phyloP scores from a whole-genome alignment of 2,888 invertebrate species.

The Drosophila cyrtoloma region DNA sequence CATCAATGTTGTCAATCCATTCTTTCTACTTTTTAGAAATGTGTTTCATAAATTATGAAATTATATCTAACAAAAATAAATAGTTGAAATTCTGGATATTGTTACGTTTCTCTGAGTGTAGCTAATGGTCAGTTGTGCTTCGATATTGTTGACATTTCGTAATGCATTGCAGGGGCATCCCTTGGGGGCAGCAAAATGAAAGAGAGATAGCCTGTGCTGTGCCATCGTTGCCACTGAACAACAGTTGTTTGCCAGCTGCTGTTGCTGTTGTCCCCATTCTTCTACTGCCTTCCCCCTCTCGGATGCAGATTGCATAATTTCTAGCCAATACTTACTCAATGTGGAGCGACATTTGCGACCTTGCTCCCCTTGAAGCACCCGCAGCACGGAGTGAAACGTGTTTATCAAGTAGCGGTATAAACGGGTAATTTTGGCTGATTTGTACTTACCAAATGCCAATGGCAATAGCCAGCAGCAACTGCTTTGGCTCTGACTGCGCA shows the following conservation, averaged over 20 bases:
- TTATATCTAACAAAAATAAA: not conserved
- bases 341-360: conserved; percentile 58
- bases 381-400: conserved; percentile 32
- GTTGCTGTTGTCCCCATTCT: not conserved
- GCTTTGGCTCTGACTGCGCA: conserved; percentile 46
- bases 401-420: conserved; percentile 45
- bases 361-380: conserved; percentile 70
- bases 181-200: conserved; percentile 2
- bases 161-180: conserved; percentile 28
- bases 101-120: not conserved
- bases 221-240: not conserved
- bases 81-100: not conserved
- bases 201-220: not conserved
- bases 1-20: not conserved
- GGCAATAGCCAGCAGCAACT: conserved; percentile 64
- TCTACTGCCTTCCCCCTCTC: not conserved
- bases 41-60: not conserved
- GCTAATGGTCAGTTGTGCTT: conserved; percentile 32
- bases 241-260: conserved; percentile 14
- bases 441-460: conserved; percentile 79
- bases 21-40: not conserved
- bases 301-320: conserved; percentile 60
- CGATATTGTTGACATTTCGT: conserved; percentile 57
- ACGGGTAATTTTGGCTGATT: conserved; percentile 49
- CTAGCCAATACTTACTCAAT: conserved; percentile 38